Evolutionary conservation across 2,888 invertebrate genomes (phyloP).

Genomic region (Eutolmus rufibarbis): DNA sequence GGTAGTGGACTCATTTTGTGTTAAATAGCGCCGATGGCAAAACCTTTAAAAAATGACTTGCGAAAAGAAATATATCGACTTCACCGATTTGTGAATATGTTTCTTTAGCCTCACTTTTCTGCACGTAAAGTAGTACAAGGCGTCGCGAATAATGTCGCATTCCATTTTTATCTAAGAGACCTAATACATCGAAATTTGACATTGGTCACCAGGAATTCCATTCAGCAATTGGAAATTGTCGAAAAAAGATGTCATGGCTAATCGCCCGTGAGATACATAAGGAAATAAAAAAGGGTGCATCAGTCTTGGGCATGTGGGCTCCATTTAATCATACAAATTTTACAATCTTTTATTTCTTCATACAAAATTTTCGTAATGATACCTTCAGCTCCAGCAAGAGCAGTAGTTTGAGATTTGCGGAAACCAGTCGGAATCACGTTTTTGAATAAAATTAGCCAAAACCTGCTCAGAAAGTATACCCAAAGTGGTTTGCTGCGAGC

Average conservation of each 20-base stretch:
- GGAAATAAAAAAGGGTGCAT: not conserved
- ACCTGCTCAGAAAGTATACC: not conserved
- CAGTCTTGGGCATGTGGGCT: not conserved
- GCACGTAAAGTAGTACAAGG: not conserved
- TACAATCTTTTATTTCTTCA: not conserved
- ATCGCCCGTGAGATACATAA: not conserved
- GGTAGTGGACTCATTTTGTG: not conserved
- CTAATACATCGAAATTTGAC: not conserved
- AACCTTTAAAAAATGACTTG: not conserved
- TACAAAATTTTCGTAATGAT: not conserved
- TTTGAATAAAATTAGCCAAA: conserved; percentile 14
- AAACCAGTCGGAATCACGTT: conserved; percentile 10
- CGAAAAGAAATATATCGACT: not conserved
- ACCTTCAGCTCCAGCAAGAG: not conserved
- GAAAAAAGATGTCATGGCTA: not conserved
- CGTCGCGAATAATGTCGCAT: not conserved
- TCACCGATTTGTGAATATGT: not conserved
- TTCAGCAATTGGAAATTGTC: not conserved
- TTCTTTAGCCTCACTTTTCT: not conserved
- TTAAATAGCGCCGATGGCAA: not conserved
- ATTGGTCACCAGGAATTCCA: not conserved
- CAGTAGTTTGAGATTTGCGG: not conserved
- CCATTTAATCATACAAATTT: not conserved
- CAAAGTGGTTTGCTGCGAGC: not conserved
- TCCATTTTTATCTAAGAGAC: not conserved